Conservation (phyloP, 2,113 vertebrate genomes). For the Todiramphus chloris region DNA sequence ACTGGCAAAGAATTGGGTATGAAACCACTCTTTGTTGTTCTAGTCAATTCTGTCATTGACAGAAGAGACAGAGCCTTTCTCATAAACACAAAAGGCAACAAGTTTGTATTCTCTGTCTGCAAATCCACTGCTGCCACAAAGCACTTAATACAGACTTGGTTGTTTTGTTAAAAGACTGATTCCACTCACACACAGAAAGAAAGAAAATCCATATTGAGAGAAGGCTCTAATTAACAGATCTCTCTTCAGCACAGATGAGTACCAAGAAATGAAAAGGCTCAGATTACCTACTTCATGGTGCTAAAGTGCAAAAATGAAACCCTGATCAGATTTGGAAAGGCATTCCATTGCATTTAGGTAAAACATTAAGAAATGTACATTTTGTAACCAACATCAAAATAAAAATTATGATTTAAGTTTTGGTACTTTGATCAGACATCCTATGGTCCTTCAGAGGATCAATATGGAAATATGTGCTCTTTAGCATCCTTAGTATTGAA, state of each 20-base stretch:
- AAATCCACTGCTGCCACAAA: neutral
- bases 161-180: neutral
- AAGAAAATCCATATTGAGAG: slow-evolving; percentile 31
- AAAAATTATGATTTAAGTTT: neutral
- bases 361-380: neutral
- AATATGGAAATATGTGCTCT: neutral
- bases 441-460: neutral
- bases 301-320: slow-evolving; percentile 6
- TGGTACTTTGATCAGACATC: neutral
- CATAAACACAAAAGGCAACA: neutral
- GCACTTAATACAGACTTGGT: neutral
- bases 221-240: slow-evolving; percentile 60
- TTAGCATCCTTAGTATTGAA: neutral
- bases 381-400: neutral
- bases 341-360: neutral
- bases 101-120: neutral
- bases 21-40: neutral
- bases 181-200: neutral
- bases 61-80: neutral
- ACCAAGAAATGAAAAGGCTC: slow-evolving; percentile 29
- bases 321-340: slow-evolving; percentile 14
- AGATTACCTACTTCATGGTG: slow-evolving; percentile 40
- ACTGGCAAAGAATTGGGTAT: neutral
- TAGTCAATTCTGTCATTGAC: neutral
- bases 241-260: slow-evolving; percentile 33